Evolutionary conservation across 2,797 vertebrate species (phyloP), one percentile per base, ranked within the genome.

Genomic region (Hoplostethus mediterraneus): DNA sequence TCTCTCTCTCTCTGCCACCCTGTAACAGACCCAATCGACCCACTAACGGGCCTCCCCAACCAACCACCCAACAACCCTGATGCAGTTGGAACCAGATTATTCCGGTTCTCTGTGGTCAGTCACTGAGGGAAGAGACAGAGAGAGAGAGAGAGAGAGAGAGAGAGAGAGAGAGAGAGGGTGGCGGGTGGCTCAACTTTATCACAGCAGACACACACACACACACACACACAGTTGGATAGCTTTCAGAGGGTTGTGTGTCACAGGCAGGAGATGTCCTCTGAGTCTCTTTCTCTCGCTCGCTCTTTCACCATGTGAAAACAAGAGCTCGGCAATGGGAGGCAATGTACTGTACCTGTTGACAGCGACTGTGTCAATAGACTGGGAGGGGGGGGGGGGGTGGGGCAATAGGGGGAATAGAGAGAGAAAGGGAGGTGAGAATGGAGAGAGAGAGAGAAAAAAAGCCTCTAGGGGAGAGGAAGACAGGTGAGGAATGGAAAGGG

Each of bases 41-140:
- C 87, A 87, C 76, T 84, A 86, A 83, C 73, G 84, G 60, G 79
- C 71, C 75, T 77, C 82, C 83, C 87, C 84, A 92, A 83, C 80
- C 86, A 73, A 90, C 88, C 40, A 36, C 6, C 87, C 85, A 90
- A 84, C 89, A 90, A 87, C 86, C 69, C 67, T 52, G 67, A 80
- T 87, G 80, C 87, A 87, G 90, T 80, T 89, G 77, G 88, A 91
- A 90, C 90, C 89, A 90, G 92, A 91, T 88, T 81, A 83, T 90
- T 92, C 92, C 84, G 83, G 92, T 92, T 91, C 75, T 78, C 74
- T 84, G 84, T 84, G 82, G 83, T 71, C 57, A 67, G 75, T 72
- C 80, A 59, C 68, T 48, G 64, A 82, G 79, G 66, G 67, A 85
- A 74, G 66, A 79, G 44, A 85, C 51, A 40, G 12, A 14, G 58